Conservation (phyloP, 2,113 vertebrate species). For the Varanus komodoensis region DNA sequence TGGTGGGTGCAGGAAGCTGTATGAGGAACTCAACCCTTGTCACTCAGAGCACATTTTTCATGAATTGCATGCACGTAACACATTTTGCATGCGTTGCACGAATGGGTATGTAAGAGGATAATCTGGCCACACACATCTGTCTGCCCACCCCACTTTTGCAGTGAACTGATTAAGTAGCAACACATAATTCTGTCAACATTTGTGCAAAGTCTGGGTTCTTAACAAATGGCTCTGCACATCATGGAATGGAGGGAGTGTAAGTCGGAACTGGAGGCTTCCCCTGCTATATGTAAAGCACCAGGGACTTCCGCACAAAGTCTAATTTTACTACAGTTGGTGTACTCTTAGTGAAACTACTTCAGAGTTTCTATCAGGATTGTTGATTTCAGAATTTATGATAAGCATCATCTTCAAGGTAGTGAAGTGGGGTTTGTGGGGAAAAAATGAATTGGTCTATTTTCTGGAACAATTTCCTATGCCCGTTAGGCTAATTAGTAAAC, state of each 20-base stretch:
- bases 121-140: too few species aligned
- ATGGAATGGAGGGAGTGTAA: neutral
- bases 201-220: neutral
- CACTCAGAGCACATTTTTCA: too few species aligned
- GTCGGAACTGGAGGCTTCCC: neutral
- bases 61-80: neutral
- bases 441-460: too few species aligned
- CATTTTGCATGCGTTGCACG: neutral
- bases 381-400: neutral
- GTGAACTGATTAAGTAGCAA: neutral
- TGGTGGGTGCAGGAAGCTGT: neutral
- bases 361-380: neutral
- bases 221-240: neutral
- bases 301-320: neutral
- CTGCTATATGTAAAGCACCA: neutral
- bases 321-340: neutral
- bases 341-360: neutral
- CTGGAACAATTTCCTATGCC: too few species aligned
- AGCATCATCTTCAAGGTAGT: neutral
- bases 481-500: too few species aligned
- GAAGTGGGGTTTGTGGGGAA: too few species aligned
- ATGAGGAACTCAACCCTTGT: neutral
- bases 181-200: neutral
- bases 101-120: neutral
- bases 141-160: too few species aligned